Conservation (phyloP, 2,888 invertebrate genomes). For the Lasioglossum leucozonium region DNA sequence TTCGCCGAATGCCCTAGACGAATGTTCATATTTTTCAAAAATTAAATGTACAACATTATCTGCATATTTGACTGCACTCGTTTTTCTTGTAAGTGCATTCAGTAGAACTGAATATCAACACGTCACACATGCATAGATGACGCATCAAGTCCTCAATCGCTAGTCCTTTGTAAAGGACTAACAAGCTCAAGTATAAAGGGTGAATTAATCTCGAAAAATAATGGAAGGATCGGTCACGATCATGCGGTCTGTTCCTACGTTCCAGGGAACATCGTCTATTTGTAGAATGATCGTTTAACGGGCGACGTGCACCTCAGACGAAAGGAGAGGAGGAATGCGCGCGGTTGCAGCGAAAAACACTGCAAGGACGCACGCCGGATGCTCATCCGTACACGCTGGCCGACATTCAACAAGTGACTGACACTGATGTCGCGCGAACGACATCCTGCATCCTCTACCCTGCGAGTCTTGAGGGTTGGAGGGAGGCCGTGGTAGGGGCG, state of each 20-base stretch:
- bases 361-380: constrained; percentile 68
- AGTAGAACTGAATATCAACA: background rate
- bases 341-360: constrained; percentile 64
- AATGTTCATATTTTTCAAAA: background rate
- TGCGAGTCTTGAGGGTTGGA: constrained; percentile 37
- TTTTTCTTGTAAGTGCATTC: background rate
- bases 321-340: constrained; percentile 58
- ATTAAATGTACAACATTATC: background rate
- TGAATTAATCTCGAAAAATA: background rate
- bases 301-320: constrained; percentile 37
- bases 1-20: background rate
- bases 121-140: background rate
- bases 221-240: background rate
- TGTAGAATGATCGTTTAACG: constrained; percentile 46
- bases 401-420: constrained; percentile 79
- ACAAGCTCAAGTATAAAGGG: background rate
- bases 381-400: constrained; percentile 67
- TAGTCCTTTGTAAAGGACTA: background rate
- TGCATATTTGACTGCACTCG: too few relatives aligned
- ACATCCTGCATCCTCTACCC: constrained; percentile 65
- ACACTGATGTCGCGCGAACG: constrained; percentile 72
- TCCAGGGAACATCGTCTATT: constrained; percentile 38
- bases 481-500: background rate
- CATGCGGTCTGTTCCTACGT: background rate
- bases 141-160: background rate